phyloP scores from a whole-genome alignment of 1,140 invertebrate species.

The Lordiphosa clarofinis region DNA sequence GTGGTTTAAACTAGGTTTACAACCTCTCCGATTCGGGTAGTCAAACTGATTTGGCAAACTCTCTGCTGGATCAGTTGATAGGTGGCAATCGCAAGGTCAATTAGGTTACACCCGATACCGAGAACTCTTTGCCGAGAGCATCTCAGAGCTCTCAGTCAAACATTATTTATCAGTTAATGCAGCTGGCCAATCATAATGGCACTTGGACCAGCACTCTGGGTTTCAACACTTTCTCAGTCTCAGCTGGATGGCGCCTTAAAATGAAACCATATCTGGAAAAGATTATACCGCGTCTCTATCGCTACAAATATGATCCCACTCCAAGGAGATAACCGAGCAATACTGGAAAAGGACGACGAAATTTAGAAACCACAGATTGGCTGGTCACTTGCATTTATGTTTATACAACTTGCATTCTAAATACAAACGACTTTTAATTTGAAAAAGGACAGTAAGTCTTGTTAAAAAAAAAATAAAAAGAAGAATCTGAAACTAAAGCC shows the following conservation, averaged over 20 bases:
- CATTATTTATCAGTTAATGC: conserved; percentile 96
- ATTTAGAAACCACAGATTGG: too few relatives aligned
- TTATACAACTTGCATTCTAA: too few relatives aligned
- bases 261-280: conserved; percentile 89
- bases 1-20: conserved; percentile 94
- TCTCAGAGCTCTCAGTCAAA: conserved; percentile 94
- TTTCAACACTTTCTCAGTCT: conserved; percentile 94
- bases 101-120: conserved; percentile 89
- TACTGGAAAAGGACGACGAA: too few relatives aligned
- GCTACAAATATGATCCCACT: conserved; percentile 94
- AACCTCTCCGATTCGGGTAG: conserved; percentile 87
- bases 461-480: too few relatives aligned
- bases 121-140: conserved; percentile 93
- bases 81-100: conserved; percentile 88
- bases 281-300: conserved; percentile 93
- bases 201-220: conserved; percentile 96
- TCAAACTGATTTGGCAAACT: conserved; percentile 86
- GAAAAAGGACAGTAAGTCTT: too few relatives aligned
- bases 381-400: too few relatives aligned
- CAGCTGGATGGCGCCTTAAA: conserved; percentile 89
- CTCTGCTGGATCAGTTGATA: conserved; percentile 90
- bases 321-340: too few relatives aligned
- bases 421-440: too few relatives aligned
- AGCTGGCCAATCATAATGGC: conserved; percentile 95
- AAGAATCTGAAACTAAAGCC: too few relatives aligned